Percentiles rank a stretch among this genome's conserved stretches.
Conservation (phyloP, 1,140 invertebrate species). For the Nasonia giraulti region DNA sequence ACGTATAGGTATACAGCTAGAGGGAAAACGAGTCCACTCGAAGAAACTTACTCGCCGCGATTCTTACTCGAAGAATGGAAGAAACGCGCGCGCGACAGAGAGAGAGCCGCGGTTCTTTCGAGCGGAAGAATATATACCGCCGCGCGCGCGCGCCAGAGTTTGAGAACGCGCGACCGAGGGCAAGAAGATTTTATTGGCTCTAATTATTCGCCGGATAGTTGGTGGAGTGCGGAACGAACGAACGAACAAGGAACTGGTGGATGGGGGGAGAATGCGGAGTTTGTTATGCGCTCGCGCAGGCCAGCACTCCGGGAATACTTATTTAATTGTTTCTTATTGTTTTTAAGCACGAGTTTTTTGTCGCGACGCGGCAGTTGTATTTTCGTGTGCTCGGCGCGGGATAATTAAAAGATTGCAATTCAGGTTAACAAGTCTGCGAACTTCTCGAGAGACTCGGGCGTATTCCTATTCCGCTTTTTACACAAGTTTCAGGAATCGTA, state of each 20-base stretch:
- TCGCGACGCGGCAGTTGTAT: not conserved
- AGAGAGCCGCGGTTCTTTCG: conserved; percentile 43
- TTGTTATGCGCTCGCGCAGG: conserved; percentile 21
- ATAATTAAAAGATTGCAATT: conserved; percentile 43
- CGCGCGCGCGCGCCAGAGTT: not conserved
- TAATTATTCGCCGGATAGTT: conserved; percentile 51
- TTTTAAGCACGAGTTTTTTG: conserved; percentile 26
- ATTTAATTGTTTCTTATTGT: conserved; percentile 52
- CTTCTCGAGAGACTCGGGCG: not conserved
- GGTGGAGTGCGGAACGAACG: not conserved
- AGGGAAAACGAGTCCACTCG: conserved; percentile 46
- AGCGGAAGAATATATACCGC: conserved; percentile 51
- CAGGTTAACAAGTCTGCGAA: not conserved
- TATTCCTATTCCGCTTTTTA: not conserved
- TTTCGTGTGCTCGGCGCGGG: conserved; percentile 10
- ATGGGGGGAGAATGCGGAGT: conserved; percentile 10
- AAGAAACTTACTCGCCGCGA: conserved; percentile 44
- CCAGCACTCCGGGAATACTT: conserved; percentile 34
- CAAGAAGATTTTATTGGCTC: conserved; percentile 53
- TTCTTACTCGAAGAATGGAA: conserved; percentile 40
- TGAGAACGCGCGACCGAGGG: conserved; percentile 31
- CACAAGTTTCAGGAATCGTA: too few species aligned
- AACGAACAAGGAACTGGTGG: not conserved
- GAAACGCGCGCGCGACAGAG: conserved; percentile 32
- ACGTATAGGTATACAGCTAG: not conserved